These are phyloP conservation scores for Digitonthophagus gazella DNA, from an alignment of 2,888 invertebrate species.

Conservation along the genomic window DNA sequence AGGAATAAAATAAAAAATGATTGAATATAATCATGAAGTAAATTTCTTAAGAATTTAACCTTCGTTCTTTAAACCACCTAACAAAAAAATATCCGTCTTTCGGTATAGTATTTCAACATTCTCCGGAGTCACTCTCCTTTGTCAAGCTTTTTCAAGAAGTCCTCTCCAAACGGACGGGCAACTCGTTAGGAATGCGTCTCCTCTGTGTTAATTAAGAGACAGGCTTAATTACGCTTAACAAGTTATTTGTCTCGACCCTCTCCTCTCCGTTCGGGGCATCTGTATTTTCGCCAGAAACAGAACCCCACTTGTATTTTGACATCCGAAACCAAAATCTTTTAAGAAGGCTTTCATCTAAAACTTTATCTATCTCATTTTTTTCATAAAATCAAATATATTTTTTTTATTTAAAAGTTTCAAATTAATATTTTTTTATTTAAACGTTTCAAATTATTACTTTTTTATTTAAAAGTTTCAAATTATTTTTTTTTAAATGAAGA, in stretches of 20 bases:
- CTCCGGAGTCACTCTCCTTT: neutral
- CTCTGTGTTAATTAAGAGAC: conserved; percentile 51
- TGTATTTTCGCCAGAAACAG: neutral
- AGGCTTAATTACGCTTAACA: conserved; percentile 51
- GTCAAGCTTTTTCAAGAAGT: conserved; percentile 31
- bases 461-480: too few relatives aligned
- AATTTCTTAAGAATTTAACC: neutral
- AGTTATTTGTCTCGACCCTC: conserved; percentile 39
- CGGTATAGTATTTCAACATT: neutral
- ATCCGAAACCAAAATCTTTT: neutral
- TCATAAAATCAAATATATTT: too few relatives aligned
- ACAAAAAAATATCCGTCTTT: neutral
- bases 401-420: too few relatives aligned
- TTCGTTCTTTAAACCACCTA: neutral
- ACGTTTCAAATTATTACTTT: too few relatives aligned
- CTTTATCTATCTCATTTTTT: too few relatives aligned
- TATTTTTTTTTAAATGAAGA: too few relatives aligned
- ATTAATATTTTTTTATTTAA: too few relatives aligned
- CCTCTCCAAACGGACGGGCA: conserved; percentile 32
- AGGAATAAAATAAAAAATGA: too few relatives aligned
- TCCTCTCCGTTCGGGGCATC: neutral
- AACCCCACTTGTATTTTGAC: neutral
- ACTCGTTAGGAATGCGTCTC: conserved; percentile 48
- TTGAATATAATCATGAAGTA: too few relatives aligned
- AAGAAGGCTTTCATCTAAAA: too few relatives aligned